Percentiles rank a stretch among this genome's conserved stretches.
Conservation (phyloP, 1,140 invertebrate genomes). For the Lasaia peninsularis region DNA sequence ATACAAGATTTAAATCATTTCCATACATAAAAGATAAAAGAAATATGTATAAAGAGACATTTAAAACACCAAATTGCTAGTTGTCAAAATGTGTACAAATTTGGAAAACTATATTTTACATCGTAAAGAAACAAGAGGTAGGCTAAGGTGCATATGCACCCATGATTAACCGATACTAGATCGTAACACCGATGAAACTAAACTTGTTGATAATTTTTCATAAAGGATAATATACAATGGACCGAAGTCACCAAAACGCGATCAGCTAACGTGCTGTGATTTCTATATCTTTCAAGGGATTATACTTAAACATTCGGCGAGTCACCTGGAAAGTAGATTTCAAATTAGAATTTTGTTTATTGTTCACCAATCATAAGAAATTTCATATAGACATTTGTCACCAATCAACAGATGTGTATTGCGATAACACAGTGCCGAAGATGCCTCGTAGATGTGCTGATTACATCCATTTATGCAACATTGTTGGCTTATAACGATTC, state of each 20-base stretch:
- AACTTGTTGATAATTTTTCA: slow-evolving; percentile 32
- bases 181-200: background rate
- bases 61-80: too few species aligned
- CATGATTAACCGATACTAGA: background rate
- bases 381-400: slow-evolving; percentile 56
- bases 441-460: slow-evolving; percentile 51
- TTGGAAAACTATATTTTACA: too few species aligned
- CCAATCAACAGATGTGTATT: slow-evolving; percentile 50
- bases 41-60: too few species aligned
- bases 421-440: slow-evolving; percentile 48
- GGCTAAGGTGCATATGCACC: too few species aligned
- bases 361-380: slow-evolving; percentile 55
- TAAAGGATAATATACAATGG: slow-evolving; percentile 35
- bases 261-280: slow-evolving; percentile 64
- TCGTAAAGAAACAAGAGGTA: too few species aligned
- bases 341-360: slow-evolving; percentile 75
- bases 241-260: slow-evolving; percentile 48
- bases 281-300: slow-evolving; percentile 61
- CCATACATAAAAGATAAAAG: too few species aligned
- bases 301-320: slow-evolving; percentile 75
- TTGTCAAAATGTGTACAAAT: too few species aligned
- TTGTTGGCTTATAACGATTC: slow-evolving; percentile 30
- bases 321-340: slow-evolving; percentile 75
- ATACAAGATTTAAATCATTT: too few species aligned
- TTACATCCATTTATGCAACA: slow-evolving; percentile 46